Percentiles rank a stretch among this genome's conserved stretches.
Conservation (phyloP, 2,888 invertebrate genomes). For the Therioaphis trifolii region DNA sequence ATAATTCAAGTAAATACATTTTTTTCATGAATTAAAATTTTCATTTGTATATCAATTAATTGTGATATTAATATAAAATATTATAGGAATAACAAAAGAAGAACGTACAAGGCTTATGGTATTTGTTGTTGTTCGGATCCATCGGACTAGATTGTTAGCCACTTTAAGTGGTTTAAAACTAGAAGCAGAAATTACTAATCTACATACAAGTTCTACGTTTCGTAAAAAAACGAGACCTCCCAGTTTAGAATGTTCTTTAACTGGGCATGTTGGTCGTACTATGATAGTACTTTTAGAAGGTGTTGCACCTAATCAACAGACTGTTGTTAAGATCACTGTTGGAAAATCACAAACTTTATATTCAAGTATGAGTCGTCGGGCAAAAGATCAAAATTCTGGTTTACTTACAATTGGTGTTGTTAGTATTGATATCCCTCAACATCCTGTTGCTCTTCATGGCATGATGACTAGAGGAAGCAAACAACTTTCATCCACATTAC, state of each 20-base stretch:
- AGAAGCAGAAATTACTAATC: conserved; percentile 91
- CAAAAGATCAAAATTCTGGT: conserved; percentile 84
- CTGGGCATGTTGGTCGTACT: conserved; percentile 90
- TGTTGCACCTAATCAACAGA: conserved; percentile 90
- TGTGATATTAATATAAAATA: not conserved
- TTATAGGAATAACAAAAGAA: conserved; percentile 67
- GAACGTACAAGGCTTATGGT: conserved; percentile 83
- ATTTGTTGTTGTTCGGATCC: conserved; percentile 88
- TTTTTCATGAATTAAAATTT: not conserved
- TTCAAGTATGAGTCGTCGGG: conserved; percentile 81
- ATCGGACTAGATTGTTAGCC: conserved; percentile 85
- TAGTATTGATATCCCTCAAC: conserved; percentile 95
- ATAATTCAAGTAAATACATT: conserved; percentile 41
- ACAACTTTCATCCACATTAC: conserved; percentile 90
- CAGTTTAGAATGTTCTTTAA: conserved; percentile 81
- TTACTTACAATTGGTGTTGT: conserved; percentile 89
- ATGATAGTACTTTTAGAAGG: conserved; percentile 94
- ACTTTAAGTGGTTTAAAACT: conserved; percentile 93
- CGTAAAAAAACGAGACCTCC: conserved; percentile 83
- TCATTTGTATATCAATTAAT: not conserved
- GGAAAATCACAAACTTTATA: conserved; percentile 93
- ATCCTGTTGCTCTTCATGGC: conserved; percentile 96
- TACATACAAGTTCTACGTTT: conserved; percentile 91
- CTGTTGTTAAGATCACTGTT: conserved; percentile 91
- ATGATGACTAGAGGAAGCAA: conserved; percentile 97